phyloP scores from a whole-genome alignment of 2,113 vertebrate species.

The Callithrix jacchus region DNA sequence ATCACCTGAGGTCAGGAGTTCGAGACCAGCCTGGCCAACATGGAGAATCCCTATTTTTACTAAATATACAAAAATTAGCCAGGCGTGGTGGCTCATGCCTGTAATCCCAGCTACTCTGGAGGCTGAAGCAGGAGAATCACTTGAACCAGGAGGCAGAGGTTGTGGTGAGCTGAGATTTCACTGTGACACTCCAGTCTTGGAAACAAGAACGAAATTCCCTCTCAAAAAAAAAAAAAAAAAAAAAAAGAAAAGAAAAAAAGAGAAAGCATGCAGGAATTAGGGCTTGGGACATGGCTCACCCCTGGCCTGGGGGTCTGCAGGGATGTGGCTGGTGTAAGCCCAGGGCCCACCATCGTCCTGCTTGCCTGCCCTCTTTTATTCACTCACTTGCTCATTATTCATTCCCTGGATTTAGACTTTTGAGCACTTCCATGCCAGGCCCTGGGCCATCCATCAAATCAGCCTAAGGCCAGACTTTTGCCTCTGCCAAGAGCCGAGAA shows the following conservation, averaged over 20 bases:
- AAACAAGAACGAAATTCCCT: too few species aligned
- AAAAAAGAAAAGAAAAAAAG: too few species aligned
- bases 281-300: not conserved
- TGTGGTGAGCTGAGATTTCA: too few species aligned
- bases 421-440: not conserved
- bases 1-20: too few species aligned
- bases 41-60: too few species aligned
- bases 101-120: too few species aligned
- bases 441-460: not conserved
- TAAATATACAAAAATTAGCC: too few species aligned
- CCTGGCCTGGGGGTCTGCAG: not conserved
- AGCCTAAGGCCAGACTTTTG: not conserved
- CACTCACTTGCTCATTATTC: not conserved
- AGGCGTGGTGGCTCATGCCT: fast-evolving
- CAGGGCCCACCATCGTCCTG: not conserved
- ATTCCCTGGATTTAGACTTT: not conserved
- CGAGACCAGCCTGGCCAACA: too few species aligned
- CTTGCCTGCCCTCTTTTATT: not conserved
- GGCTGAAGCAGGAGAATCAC: too few species aligned
- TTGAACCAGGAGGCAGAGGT: too few species aligned
- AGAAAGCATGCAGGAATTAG: not conserved
- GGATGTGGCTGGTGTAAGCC: not conserved
- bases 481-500: not conserved
- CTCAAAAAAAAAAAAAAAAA: too few species aligned
- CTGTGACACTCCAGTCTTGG: too few species aligned